These are phyloP conservation scores for Aphis gossypii DNA, from an alignment of 1,140 invertebrate genomes.

Conservation along the genomic window DNA sequence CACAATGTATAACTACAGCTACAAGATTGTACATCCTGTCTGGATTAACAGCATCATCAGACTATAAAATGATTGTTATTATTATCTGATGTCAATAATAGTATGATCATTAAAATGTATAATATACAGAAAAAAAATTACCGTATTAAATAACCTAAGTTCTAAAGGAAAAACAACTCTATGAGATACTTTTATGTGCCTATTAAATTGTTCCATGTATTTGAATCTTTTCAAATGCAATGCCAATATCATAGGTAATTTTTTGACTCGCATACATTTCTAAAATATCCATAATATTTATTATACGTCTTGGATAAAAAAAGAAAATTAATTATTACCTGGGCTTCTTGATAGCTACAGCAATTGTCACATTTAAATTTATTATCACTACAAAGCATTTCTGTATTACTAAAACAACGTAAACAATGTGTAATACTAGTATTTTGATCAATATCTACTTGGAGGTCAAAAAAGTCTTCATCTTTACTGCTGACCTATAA, in stretches of 20 bases:
- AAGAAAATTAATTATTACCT: constrained; percentile 69
- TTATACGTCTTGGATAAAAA: not conserved
- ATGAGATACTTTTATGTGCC: constrained; percentile 99
- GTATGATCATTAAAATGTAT: not conserved
- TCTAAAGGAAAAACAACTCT: constrained; percentile 98
- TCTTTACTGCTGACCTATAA: constrained; percentile 90
- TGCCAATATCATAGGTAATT: constrained; percentile 95
- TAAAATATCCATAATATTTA: constrained; percentile 66
- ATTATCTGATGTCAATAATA: not conserved
- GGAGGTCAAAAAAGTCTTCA: constrained; percentile 98
- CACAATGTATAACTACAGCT: constrained; percentile 99
- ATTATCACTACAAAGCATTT: constrained; percentile 98
- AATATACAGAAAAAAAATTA: constrained; percentile 65
- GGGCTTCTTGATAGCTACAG: constrained; percentile 98
- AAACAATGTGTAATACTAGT: constrained; percentile 99
- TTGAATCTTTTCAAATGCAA: constrained; percentile 98
- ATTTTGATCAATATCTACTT: constrained; percentile 99
- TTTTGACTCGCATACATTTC: constrained; percentile 98
- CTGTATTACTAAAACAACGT: constrained; percentile 96
- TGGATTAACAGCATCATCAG: constrained; percentile 96
- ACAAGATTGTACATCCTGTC: constrained; percentile 98
- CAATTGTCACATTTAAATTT: constrained; percentile 99
- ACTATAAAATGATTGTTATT: constrained; percentile 68
- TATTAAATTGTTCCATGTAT: constrained; percentile 98
- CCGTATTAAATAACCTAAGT: constrained; percentile 96